Percentiles rank a stretch among this genome's conserved stretches.
phyloP scores from a whole-genome alignment of 2,797 vertebrate genomes.

The Microtus agrestis region DNA sequence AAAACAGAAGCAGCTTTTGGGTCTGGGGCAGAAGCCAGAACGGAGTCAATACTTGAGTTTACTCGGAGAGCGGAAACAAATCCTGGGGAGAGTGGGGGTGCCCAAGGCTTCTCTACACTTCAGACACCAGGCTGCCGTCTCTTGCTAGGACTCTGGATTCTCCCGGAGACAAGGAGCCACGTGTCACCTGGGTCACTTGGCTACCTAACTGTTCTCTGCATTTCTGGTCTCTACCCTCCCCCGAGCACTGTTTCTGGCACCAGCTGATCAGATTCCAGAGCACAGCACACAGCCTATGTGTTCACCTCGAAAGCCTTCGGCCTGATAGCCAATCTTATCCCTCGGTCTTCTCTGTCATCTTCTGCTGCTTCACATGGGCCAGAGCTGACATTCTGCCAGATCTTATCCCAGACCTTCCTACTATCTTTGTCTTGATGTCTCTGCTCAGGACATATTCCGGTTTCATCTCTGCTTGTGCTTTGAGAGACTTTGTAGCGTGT shows the following conservation, averaged over 20 bases:
- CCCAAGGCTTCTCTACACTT: not conserved
- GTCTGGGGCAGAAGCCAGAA: conserved; percentile 56
- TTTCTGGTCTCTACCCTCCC: not conserved
- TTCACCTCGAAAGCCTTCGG: not conserved
- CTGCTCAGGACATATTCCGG: conserved; percentile 11
- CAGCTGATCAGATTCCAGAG: not conserved
- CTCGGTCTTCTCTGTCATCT: not conserved
- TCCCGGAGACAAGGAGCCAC: not conserved
- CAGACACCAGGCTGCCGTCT: not conserved
- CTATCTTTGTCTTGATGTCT: conserved; percentile 48
- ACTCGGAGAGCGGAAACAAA: conserved; percentile 4
- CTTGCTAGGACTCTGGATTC: not conserved
- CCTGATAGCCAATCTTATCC: not conserved
- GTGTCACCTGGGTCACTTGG: not conserved
- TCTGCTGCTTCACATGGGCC: conserved; percentile 29
- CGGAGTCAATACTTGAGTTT: conserved; percentile 57
- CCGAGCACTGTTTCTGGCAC: not conserved
- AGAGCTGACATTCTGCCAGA: conserved; percentile 22
- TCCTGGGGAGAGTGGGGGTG: not conserved
- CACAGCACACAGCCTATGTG: not conserved
- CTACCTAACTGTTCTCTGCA: not conserved
- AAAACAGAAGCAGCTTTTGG: conserved; percentile 66
- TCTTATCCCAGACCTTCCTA: conserved; percentile 17
- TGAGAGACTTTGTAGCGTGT: conserved; percentile 68
- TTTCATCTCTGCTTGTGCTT: conserved; percentile 47